These are phyloP conservation scores for Meliscaeva auricollis DNA, from an alignment of 2,888 invertebrate species.

Conservation along the genomic window DNA sequence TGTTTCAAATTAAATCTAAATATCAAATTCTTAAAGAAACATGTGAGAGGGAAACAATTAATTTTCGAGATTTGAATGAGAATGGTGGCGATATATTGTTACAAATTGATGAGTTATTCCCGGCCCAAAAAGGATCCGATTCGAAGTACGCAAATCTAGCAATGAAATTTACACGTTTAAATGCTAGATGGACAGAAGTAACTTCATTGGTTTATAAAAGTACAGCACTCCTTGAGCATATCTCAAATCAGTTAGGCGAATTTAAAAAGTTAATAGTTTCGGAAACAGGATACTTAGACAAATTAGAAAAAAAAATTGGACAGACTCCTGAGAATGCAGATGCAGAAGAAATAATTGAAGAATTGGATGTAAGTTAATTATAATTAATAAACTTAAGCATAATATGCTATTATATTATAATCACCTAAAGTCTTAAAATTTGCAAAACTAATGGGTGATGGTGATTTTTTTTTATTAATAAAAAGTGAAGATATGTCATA, in stretches of 20 bases:
- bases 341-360: constrained; percentile 96
- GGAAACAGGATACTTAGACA: constrained; percentile 90
- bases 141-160: constrained; percentile 87
- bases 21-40: constrained; percentile 90
- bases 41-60: constrained; percentile 88
- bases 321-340: constrained; percentile 90
- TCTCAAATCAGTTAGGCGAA: constrained; percentile 91
- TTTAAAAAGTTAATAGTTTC: constrained; percentile 91
- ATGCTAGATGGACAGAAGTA: constrained; percentile 89
- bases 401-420: too few species aligned
- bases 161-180: constrained; percentile 88
- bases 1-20: constrained; percentile 89
- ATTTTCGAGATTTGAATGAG: constrained; percentile 89
- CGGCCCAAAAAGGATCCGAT: constrained; percentile 79
- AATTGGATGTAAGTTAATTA: constrained; percentile 89
- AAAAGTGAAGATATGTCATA: too few species aligned
- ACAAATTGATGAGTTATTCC: constrained; percentile 85
- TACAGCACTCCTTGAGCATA: constrained; percentile 88
- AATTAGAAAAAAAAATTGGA: constrained; percentile 90
- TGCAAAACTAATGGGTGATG: too few species aligned
- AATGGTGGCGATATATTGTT: constrained; percentile 88
- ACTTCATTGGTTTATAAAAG: constrained; percentile 89
- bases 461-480: too few species aligned
- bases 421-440: too few species aligned
- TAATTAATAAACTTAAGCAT: too few species aligned